A percentile compares a stretch with the other conserved stretches of the same genome.
Evolutionary conservation across 2,888 invertebrate genomes (phyloP).

Genomic region (Mesorhabditis spiculigera): DNA sequence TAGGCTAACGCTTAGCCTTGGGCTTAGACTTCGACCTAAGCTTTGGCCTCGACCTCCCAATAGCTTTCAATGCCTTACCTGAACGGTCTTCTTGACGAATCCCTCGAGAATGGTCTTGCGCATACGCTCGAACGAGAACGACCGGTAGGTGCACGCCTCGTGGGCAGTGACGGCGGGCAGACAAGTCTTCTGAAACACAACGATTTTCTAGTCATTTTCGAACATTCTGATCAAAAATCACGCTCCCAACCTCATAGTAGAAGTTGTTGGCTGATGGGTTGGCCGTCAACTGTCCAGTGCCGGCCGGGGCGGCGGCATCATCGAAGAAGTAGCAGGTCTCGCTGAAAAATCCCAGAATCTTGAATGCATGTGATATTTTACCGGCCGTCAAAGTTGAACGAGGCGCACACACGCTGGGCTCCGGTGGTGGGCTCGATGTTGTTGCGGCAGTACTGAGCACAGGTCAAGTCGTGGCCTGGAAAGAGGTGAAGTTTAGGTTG

Average conservation of each 20-base stretch:
- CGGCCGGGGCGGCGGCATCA: conserved; percentile 57
- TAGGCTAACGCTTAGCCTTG: background rate
- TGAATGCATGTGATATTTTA: background rate
- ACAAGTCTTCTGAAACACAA: conserved; percentile 52
- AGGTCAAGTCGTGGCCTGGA: conserved; percentile 55
- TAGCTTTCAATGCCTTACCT: conserved; percentile 36
- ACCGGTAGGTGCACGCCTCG: conserved; percentile 58
- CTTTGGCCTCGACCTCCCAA: background rate
- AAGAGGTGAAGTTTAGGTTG: background rate
- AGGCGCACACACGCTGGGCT: conserved; percentile 57
- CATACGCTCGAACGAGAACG: conserved; percentile 63
- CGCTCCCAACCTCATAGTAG: conserved; percentile 55
- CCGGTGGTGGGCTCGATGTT: conserved; percentile 59
- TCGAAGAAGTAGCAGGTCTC: conserved; percentile 60
- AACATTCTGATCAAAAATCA: background rate
- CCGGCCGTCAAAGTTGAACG: conserved; percentile 59
- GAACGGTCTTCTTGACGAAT: conserved; percentile 60
- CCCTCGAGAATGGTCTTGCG: conserved; percentile 63
- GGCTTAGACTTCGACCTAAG: background rate
- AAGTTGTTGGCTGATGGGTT: conserved; percentile 59
- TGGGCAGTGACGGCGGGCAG: conserved; percentile 58
- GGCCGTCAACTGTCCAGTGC: conserved; percentile 54
- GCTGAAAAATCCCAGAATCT: background rate
- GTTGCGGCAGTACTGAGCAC: conserved; percentile 58
- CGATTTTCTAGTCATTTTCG: background rate